A percentile compares a stretch with the other conserved stretches of the same genome.
phyloP scores from a whole-genome alignment of 2,888 invertebrate genomes.

The Lasioglossum calceatum region DNA sequence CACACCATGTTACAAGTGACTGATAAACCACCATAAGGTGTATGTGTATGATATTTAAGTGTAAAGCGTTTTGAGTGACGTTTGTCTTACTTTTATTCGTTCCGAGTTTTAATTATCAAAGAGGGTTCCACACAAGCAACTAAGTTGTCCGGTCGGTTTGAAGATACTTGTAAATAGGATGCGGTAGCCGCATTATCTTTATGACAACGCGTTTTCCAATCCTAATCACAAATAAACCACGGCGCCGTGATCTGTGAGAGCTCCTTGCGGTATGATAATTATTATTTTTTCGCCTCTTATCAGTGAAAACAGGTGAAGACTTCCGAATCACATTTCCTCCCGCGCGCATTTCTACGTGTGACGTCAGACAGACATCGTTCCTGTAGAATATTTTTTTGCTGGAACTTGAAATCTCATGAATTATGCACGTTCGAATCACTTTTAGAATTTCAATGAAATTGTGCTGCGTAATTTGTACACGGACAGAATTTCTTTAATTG shows the following conservation, averaged over 20 bases:
- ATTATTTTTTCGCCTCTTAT: conserved; percentile 47
- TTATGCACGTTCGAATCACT: neutral
- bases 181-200: neutral
- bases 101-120: neutral
- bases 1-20: too few species aligned
- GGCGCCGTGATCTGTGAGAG: conserved; percentile 44
- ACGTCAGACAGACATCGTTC: neutral
- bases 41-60: too few species aligned
- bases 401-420: neutral
- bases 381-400: neutral
- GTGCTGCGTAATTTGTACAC: neutral
- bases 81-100: neutral
- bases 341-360: neutral
- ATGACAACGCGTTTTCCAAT: conserved; percentile 34
- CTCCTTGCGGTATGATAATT: conserved; percentile 44
- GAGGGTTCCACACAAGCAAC: neutral
- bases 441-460: neutral
- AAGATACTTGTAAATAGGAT: conserved; percentile 10
- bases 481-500: neutral
- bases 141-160: neutral
- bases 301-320: conserved; percentile 39
- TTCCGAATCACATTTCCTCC: neutral
- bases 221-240: conserved; percentile 42
- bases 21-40: too few species aligned
- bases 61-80: neutral